Evolutionary conservation across 1,140 invertebrate species (phyloP).

Genomic region (Brachionus calyciflorus): DNA sequence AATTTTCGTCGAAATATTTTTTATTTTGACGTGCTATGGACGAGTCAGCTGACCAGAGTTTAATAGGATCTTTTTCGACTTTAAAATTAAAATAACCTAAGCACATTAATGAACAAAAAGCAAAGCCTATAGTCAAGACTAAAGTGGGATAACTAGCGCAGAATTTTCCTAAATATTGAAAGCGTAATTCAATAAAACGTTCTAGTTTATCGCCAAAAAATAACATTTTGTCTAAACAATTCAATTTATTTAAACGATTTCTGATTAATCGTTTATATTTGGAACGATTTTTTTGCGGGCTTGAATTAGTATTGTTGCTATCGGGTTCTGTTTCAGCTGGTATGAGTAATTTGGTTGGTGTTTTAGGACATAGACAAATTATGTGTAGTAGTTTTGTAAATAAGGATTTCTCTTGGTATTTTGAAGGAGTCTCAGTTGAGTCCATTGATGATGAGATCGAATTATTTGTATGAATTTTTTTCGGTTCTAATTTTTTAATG

Average conservation of each 20-base stretch:
- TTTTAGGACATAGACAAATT: too few species aligned
- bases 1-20: conserved; percentile 75
- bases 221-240: conserved; percentile 20
- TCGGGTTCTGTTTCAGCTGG: too few species aligned
- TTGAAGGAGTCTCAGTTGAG: not conserved
- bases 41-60: conserved; percentile 87
- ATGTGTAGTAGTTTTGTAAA: too few species aligned
- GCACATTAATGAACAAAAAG: conserved; percentile 64
- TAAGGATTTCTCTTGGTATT: too few species aligned
- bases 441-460: not conserved
- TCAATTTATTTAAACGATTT: not conserved
- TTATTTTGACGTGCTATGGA: conserved; percentile 80
- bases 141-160: conserved; percentile 76
- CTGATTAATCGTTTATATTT: not conserved
- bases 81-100: conserved; percentile 70
- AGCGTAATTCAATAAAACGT: not conserved
- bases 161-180: conserved; percentile 63
- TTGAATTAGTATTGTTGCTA: too few species aligned
- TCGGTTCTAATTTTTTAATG: not conserved
- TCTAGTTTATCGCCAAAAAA: conserved; percentile 32
- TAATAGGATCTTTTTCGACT: conserved; percentile 87
- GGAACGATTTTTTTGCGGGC: not conserved
- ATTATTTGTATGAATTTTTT: not conserved
- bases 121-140: conserved; percentile 71
- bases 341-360: too few species aligned